Base-by-base conservation (phyloP, 2,113 vertebrate species). In the Mohoua ochrocephala region DNA sequence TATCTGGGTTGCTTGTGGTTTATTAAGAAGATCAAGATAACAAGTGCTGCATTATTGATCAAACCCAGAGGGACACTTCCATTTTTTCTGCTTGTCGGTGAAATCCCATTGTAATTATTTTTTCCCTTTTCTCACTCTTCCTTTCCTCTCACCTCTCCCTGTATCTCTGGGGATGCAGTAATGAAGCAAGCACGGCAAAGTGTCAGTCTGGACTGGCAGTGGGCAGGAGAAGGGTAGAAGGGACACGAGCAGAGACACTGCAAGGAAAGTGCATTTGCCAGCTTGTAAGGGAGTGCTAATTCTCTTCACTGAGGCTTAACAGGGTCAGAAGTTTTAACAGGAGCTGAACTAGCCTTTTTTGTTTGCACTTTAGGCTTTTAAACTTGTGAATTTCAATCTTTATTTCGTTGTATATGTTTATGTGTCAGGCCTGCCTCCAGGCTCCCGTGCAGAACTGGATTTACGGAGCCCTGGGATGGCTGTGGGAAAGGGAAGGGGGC, bases 1-100 rank as follows among this genome's bases (percentile, higher is more conserved):
- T 96, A 92, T 95, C 84, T 94, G 84, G 45, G 53, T 37, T 94
- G 84, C 94, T 95, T 73, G 94, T 93, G 85, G 91, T 96, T 97
- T 96, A 97, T 97, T 97, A 97, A 91, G 96, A 82, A 93, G 96
- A 97, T 96, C 97, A 96, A 96, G 96, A 95, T 97, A 97, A 97
- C 96, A 97, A 97, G 93, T 97, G 91, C 96, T 96, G 94, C 92
- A 92, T 96, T 97, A 97, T 96, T 97, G 97, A 97, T 97, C 95
- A 97, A 86, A 94, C 89, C 96, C 85, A 69, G 68, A 91, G 95
- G 96, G 93, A 95, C 84, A 52, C 67, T 95, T 95, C 69, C 94
- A 75, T 96, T 95, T 86, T 67, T 61, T 11, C 81, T 1, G 26
- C 82, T 35, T 89, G 87, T 90, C 92, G 2, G 94, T 97, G 89